A percentile compares a stretch with the other conserved stretches of the same genome.
Evolutionary conservation across 2,113 vertebrate species (phyloP).

Genomic region (Phalacrocorax carbo): DNA sequence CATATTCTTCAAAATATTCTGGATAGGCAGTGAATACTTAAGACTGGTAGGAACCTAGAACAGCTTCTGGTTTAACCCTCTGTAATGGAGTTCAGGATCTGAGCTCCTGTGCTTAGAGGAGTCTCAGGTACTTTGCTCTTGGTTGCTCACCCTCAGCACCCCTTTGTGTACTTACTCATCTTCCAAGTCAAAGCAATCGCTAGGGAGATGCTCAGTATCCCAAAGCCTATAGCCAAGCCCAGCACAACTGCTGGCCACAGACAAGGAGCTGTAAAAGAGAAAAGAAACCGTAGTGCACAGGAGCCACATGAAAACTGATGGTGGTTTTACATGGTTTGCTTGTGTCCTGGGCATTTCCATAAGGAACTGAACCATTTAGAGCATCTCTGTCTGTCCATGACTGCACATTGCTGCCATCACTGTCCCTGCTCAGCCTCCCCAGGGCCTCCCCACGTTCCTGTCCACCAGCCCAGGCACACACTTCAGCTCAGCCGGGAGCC

Average conservation of each 20-base stretch:
- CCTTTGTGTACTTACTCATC: conserved; percentile 22
- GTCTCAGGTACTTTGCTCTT: neutral
- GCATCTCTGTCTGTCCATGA: neutral
- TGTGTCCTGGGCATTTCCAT: neutral
- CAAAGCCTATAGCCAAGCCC: neutral
- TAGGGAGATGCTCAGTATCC: neutral
- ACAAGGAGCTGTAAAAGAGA: neutral
- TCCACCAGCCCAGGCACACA: neutral
- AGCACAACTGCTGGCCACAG: neutral
- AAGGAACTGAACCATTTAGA: neutral
- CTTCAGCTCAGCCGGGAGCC: neutral
- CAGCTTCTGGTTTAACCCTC: neutral
- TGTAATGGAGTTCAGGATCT: neutral
- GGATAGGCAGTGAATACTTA: neutral
- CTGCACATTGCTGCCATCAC: neutral
- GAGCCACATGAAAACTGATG: neutral
- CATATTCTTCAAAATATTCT: neutral
- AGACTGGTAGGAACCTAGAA: neutral
- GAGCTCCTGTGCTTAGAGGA: neutral
- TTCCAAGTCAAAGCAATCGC: neutral
- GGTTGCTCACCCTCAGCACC: neutral
- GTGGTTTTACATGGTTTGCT: neutral
- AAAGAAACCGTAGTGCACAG: neutral
- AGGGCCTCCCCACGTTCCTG: neutral
- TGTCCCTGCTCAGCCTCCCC: neutral